A percentile compares a stretch with the other conserved stretches of the same genome.
phyloP scores from a whole-genome alignment of 2,113 vertebrate species.

The Myocastor coypus region DNA sequence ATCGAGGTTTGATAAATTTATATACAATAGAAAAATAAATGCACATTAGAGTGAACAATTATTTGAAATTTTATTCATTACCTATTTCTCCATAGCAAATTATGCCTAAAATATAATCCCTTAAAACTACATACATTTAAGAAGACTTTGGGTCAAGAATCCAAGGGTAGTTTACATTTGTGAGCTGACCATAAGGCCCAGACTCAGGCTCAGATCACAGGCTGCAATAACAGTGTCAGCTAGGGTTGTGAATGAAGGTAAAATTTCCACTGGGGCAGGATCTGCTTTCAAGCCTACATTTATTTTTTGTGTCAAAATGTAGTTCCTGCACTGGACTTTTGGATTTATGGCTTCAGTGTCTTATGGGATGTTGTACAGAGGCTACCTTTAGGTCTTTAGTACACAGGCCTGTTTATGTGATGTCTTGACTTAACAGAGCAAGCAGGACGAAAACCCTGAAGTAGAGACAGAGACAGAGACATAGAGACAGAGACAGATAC shows the following conservation, averaged over 20 bases:
- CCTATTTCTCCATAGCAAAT: slow-evolving; percentile 43
- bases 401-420: not conserved
- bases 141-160: not conserved
- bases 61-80: slow-evolving; percentile 54
- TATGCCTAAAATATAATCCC: slow-evolving; percentile 4
- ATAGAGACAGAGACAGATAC: not conserved
- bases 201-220: not conserved
- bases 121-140: slow-evolving; percentile 44
- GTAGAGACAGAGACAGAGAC: not conserved
- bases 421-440: not conserved
- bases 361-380: not conserved
- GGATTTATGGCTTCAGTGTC: not conserved
- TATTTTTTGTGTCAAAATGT: not conserved
- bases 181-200: not conserved
- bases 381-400: not conserved
- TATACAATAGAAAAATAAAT: slow-evolving; percentile 42
- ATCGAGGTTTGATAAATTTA: slow-evolving; percentile 54
- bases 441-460: slow-evolving; percentile 42
- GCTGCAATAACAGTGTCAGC: not conserved
- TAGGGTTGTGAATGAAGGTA: not conserved
- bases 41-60: not conserved
- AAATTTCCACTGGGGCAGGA: not conserved
- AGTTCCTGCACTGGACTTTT: not conserved
- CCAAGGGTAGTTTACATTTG: not conserved
- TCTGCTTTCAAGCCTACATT: not conserved